Evolutionary conservation across 2,888 invertebrate species (phyloP), one percentile per base, ranked within the genome.

Genomic region (Xylota segnis): DNA sequence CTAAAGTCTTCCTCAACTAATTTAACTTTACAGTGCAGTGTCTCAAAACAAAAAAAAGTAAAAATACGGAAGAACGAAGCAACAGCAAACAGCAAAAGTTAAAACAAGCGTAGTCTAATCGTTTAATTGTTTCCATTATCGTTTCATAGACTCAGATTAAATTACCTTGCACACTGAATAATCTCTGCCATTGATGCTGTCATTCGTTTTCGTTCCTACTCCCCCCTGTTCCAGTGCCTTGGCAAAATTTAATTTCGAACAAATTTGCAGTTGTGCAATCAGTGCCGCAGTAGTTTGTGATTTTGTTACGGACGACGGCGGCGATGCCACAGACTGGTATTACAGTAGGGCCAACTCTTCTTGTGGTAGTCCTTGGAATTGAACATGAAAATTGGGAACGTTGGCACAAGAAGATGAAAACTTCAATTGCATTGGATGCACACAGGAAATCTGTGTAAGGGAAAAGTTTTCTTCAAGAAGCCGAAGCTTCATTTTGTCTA

Each of bases 251-350:
- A 70, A 84, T 75, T 84, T 79, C 50, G 40, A 84, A 79, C 83
- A 56, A 72, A 70, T 84, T 84, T 79, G 34, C 63, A 84, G 63
- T 77, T 83, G 72, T 75, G 83, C 63, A 84, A 84, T 84, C 83
- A 79, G 74, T 75, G 79, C 65, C 74, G 47, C 61, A 58, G 68
- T 79, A 75, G 83, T 83, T 79, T 74, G 68, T 70, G 79, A 84
- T 70, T 84, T 79, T 43, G 52, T 68, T 50, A 40, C 18, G 68
- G 47, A 63, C 29, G 50, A 50, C n/a, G 68, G 45, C 56, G 58
- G 45, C 56, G 58, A 40, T 45, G 27, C 45, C 47, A 71, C 50
- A 59, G 50, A 82, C 63, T 83, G 50, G 32, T 66, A 77, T 72
- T 72, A 66, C 52, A 47, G 45, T 50, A 40, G 32, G 50, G 70